Evolutionary conservation across 1,140 invertebrate genomes (phyloP).

Genomic region (Pachypeltis micranthus): DNA sequence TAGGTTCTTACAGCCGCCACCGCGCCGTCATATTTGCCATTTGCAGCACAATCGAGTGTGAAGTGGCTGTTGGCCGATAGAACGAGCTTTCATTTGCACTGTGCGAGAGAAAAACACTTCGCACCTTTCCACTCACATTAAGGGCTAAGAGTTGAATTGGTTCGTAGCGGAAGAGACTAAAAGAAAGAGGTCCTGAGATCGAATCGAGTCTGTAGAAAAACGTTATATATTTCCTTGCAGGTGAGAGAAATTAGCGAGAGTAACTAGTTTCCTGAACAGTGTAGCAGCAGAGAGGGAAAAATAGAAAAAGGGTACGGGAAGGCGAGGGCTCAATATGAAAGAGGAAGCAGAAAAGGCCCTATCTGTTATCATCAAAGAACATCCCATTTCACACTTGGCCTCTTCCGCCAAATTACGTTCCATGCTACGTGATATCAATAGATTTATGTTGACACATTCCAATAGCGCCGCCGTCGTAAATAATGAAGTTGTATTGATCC

Average conservation of each 20-base stretch:
- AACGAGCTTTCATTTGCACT: too few relatives aligned
- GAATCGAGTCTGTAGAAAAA: too few relatives aligned
- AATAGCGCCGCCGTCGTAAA: neutral
- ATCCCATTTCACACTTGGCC: conserved; percentile 9
- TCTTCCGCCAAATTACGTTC: conserved; percentile 6
- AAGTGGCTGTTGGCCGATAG: too few relatives aligned
- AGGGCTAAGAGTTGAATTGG: too few relatives aligned
- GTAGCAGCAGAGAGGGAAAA: neutral
- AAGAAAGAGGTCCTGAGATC: too few relatives aligned
- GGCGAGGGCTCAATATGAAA: neutral
- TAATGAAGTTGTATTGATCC: conserved; percentile 6
- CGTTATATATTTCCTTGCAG: neutral
- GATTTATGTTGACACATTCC: conserved; percentile 8
- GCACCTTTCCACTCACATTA: too few relatives aligned
- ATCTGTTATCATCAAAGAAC: conserved; percentile 6
- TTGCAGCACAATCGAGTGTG: too few relatives aligned
- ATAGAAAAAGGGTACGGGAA: neutral
- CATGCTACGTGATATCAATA: conserved; percentile 4
- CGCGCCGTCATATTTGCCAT: too few relatives aligned
- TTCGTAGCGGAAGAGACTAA: too few relatives aligned
- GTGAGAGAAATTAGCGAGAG: neutral
- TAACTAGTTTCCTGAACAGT: neutral
- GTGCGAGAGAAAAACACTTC: too few relatives aligned
- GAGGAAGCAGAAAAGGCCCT: neutral
- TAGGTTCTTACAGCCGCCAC: too few relatives aligned